Conservation (phyloP, 2,888 invertebrate species). For the Cephus nigrinus region DNA sequence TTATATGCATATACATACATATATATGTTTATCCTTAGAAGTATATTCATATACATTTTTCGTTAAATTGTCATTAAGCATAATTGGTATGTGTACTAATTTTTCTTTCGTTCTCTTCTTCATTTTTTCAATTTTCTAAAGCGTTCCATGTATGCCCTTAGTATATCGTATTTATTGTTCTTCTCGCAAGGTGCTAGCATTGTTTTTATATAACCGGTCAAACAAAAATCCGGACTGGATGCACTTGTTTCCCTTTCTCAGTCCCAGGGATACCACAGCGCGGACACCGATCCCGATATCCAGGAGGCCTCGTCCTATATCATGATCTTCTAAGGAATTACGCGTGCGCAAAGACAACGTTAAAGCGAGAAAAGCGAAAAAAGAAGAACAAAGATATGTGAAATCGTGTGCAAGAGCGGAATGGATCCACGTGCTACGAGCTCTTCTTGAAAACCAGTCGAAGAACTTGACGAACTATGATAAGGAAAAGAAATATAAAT, state of each 20-base stretch:
- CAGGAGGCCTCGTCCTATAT: slow-evolving; percentile 56
- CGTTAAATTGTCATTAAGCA: not conserved
- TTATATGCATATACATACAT: not conserved
- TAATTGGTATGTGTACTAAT: not conserved
- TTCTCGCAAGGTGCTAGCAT: not conserved
- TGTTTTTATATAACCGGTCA: slow-evolving; percentile 7
- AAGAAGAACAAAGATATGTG: not conserved
- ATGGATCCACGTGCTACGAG: too few species aligned
- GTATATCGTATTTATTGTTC: slow-evolving; percentile 11
- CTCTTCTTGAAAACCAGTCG: too few species aligned
- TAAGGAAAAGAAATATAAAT: too few species aligned
- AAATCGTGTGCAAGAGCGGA: not conserved
- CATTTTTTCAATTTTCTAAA: slow-evolving; percentile 14
- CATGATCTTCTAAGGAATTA: slow-evolving; percentile 49
- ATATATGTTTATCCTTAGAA: not conserved
- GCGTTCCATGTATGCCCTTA: slow-evolving; percentile 19
- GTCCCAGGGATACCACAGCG: slow-evolving; percentile 58
- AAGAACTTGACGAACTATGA: too few species aligned
- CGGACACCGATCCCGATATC: slow-evolving; percentile 55
- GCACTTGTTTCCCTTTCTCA: slow-evolving; percentile 62
- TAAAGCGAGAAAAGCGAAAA: not conserved
- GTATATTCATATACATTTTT: not conserved
- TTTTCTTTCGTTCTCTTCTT: slow-evolving; percentile 9
- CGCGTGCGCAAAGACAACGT: slow-evolving; percentile 16
- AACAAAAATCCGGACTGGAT: slow-evolving; percentile 37